These are phyloP conservation scores for Empis livida DNA, from an alignment of 2,888 invertebrate species.

Conservation along the genomic window DNA sequence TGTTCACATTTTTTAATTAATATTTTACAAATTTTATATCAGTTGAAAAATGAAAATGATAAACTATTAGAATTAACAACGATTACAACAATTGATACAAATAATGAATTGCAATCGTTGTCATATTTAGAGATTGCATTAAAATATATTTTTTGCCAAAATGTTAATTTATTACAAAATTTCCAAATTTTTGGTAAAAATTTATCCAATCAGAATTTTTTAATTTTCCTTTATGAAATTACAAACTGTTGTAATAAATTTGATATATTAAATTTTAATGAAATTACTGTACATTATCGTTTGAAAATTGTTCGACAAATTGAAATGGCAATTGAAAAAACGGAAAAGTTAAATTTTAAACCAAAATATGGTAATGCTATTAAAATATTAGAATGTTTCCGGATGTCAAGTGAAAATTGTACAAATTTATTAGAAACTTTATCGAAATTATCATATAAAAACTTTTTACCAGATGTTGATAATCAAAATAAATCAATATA, in stretches of 20 bases:
- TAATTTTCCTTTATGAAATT: constrained; percentile 22
- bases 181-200: constrained; percentile 20
- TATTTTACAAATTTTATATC: constrained; percentile 5
- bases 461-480: constrained; percentile 22
- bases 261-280: constrained; percentile 15
- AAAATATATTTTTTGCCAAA: constrained; percentile 28
- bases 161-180: constrained; percentile 21
- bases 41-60: constrained; percentile 1
- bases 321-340: constrained; percentile 16
- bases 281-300: constrained; percentile 23
- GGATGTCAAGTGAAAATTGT: constrained; percentile 23
- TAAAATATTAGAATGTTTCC: constrained; percentile 22
- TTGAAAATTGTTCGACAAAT: constrained; percentile 26
- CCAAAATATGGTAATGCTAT: constrained; percentile 16
- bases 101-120: not conserved
- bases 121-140: constrained; percentile 19
- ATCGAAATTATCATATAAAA: constrained; percentile 26
- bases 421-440: constrained; percentile 23
- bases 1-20: constrained; percentile 5
- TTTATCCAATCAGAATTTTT: constrained; percentile 20
- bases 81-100: not conserved
- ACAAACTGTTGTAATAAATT: constrained; percentile 20
- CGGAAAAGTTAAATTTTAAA: constrained; percentile 6
- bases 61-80: constrained; percentile 3
- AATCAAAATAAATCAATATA: constrained; percentile 34